Evolutionary conservation across 2,888 invertebrate genomes (phyloP).

Genomic region (Artemia sp.): DNA sequence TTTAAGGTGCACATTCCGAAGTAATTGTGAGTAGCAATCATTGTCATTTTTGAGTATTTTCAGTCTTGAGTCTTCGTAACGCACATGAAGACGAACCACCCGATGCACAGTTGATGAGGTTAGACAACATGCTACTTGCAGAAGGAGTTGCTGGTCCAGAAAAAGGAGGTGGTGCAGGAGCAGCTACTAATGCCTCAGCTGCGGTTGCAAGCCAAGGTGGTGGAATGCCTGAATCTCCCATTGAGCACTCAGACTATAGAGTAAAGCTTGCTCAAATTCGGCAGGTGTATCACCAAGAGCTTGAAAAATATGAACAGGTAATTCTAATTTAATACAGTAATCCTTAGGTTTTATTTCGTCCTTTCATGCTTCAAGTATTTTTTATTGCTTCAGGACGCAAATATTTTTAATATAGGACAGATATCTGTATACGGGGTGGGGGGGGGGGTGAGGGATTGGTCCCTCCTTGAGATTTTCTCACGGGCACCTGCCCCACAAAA

Average conservation of each 20-base stretch:
- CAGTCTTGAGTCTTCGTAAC: conserved; percentile 36
- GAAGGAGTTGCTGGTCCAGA: conserved; percentile 37
- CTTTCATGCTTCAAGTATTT: no score
- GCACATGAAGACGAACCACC: conserved; percentile 37
- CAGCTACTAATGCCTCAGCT: conserved; percentile 28
- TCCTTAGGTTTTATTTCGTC: no score
- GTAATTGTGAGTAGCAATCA: not conserved
- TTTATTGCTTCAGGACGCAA: no score
- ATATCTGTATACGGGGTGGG: no score
- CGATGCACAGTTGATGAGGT: conserved; percentile 39
- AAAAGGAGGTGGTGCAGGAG: conserved; percentile 25
- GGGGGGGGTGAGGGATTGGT: no score
- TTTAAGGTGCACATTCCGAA: no score
- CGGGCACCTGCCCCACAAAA: no score
- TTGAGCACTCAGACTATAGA: conserved; percentile 24
- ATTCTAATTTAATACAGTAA: conserved; percentile 19
- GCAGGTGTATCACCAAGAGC: conserved; percentile 24
- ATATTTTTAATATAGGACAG: no score
- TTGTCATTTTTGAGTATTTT: conserved; percentile 25
- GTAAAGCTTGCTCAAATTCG: conserved; percentile 24
- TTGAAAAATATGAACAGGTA: conserved; percentile 25
- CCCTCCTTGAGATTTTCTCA: no score
- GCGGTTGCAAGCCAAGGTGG: conserved; percentile 27
- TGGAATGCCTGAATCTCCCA: conserved; percentile 29
- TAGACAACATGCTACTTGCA: conserved; percentile 43